Base-by-base conservation (phyloP, 2,888 invertebrate genomes). In the Brachypterus glaber region DNA sequence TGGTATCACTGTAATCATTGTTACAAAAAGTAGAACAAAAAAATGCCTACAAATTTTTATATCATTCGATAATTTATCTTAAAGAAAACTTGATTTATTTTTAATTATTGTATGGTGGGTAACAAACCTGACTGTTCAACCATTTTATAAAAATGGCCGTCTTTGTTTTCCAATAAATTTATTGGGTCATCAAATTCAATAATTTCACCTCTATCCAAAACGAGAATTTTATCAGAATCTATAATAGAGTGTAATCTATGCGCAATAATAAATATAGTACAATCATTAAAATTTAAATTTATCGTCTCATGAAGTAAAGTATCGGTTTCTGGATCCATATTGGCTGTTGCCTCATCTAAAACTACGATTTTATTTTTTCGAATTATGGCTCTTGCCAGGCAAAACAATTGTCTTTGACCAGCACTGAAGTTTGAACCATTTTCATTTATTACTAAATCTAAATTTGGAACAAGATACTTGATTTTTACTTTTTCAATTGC, bases 401-500 rank as follows among this genome's bases (percentile, higher is more conserved):
- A 73, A 30, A 73, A 57, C 25, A 73, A 56, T 48, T 73, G 73
- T 25, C 70, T 55, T 52, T 73, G 71, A 1, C 73, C 73, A 5
- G 70, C 67, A 41, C 69, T 69, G 39, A 71, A 62, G 46, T 68
- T 27, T 4, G 27, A 11, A 4, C 27, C 17, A 9, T 9, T 27
- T 11, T 27, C 31, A 11, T 9, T 25, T n/a, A 39, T 24, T 13
- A 35, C 13, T 5, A 35, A 35, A 14, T 74, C 74, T 15, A 87
- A 65, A 18, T 68, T 79, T 41, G 64, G 60, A 26, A 85, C 73
- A 0, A 74, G 72, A 31, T 77, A 73, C 53, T 85, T 87, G 26
- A 89, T 54, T 51, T 82, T 78, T 35, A 82, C 80, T 66, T 88
- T 83, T 46, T 85, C 84, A 16, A 92, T 64, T 0, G 84, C 85